Percentiles rank a stretch among this genome's conserved stretches.
Conservation (phyloP, 2,888 invertebrate species). For the Torymus tubicola region DNA sequence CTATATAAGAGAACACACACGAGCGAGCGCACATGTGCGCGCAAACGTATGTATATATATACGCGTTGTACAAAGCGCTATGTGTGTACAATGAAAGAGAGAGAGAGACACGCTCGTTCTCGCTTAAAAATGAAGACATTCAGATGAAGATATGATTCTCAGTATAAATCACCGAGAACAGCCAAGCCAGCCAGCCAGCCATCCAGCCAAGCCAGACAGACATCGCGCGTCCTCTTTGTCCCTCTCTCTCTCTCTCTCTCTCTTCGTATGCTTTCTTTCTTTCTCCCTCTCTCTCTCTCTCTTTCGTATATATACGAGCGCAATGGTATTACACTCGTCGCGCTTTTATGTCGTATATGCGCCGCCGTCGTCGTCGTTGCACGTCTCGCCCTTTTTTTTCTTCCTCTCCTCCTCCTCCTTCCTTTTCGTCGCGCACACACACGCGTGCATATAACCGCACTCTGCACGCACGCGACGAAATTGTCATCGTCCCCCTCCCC, state of each 20-base stretch:
- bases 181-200: constrained; percentile 50
- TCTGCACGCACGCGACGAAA: no score
- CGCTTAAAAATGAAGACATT: constrained; percentile 75
- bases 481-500: no score
- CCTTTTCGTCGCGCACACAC: no score
- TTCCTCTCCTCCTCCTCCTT: no score
- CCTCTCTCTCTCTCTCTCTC: constrained; percentile 19
- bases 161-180: constrained; percentile 70
- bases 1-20: background rate
- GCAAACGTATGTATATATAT: no score
- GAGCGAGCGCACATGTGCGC: background rate
- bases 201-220: no score
- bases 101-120: constrained; percentile 54
- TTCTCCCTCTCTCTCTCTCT: constrained; percentile 1
- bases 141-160: constrained; percentile 74
- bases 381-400: no score
- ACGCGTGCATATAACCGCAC: no score
- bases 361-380: no score
- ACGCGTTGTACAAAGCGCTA: constrained; percentile 55
- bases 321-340: no score
- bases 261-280: constrained; percentile 4
- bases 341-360: no score
- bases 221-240: constrained; percentile 23
- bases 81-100: constrained; percentile 23
- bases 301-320: no score